These are phyloP conservation scores for Gymnobelideus leadbeateri DNA, from an alignment of 2,113 vertebrate genomes.

Conservation along the genomic window DNA sequence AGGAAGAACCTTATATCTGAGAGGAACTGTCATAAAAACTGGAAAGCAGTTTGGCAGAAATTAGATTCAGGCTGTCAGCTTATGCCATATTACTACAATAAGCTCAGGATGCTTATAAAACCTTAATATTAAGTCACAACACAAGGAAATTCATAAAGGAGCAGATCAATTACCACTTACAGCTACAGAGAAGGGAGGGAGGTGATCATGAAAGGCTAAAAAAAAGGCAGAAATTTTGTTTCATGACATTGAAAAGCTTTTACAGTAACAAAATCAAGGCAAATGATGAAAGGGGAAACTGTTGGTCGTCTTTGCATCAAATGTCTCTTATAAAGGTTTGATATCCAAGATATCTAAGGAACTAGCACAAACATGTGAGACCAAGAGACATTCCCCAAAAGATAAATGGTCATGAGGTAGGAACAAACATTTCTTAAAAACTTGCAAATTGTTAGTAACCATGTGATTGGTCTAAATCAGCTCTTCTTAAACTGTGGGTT, in stretches of 20 bases:
- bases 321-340: too few species aligned
- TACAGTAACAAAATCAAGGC: background rate
- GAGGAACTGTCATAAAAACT: background rate
- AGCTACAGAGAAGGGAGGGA: background rate
- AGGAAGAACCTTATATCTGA: background rate
- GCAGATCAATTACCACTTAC: background rate
- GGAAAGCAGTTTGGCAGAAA: background rate
- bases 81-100: background rate
- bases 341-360: too few species aligned
- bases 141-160: background rate
- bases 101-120: background rate
- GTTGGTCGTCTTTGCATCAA: too few species aligned
- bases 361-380: too few species aligned
- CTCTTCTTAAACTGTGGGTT: too few species aligned
- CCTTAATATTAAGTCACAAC: background rate
- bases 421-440: background rate
- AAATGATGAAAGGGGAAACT: background rate
- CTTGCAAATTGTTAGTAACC: background rate
- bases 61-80: background rate
- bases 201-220: background rate
- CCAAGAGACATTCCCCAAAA: too few species aligned
- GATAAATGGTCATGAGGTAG: background rate
- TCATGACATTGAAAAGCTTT: background rate
- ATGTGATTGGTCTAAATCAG: background rate
- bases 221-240: background rate